Evolutionary conservation across 2,113 vertebrate genomes (phyloP).

Genomic region (Psammodynastes pulverulentus): DNA sequence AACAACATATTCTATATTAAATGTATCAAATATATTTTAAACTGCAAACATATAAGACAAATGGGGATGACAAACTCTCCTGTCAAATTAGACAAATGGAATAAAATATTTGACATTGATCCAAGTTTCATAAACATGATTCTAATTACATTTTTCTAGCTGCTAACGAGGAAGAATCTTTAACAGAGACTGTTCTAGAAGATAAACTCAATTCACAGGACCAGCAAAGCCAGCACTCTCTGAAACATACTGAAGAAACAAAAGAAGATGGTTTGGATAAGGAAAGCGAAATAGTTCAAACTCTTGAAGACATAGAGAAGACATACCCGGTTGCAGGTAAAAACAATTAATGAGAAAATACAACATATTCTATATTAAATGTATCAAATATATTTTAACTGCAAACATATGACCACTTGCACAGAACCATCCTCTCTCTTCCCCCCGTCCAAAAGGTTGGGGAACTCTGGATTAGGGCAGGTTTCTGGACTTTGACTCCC

Average conservation of each 20-base stretch:
- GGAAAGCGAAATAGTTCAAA: not conserved
- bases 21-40: not conserved
- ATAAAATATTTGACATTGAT: not conserved
- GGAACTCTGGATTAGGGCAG: not conserved
- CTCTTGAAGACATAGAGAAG: not conserved
- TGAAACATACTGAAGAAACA: not conserved
- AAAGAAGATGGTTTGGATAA: not conserved
- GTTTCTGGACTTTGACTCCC: not conserved
- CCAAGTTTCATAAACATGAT: not conserved
- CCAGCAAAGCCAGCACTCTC: not conserved
- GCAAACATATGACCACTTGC: not conserved
- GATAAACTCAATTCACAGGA: not conserved
- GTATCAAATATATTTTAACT: not conserved
- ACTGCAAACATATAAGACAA: not conserved
- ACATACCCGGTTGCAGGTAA: conserved; percentile 57
- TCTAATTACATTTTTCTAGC: not conserved
- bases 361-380: not conserved
- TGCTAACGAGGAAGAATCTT: not conserved
- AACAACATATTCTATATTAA: not conserved
- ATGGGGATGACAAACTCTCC: not conserved
- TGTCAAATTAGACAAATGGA: not conserved
- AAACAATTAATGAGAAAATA: conserved; percentile 16
- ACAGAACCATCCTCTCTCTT: not conserved
- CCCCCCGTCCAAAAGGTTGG: not conserved
- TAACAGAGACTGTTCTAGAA: not conserved